Base-by-base conservation (phyloP, 2,797 vertebrate genomes). In the Coilia nasus region DNA sequence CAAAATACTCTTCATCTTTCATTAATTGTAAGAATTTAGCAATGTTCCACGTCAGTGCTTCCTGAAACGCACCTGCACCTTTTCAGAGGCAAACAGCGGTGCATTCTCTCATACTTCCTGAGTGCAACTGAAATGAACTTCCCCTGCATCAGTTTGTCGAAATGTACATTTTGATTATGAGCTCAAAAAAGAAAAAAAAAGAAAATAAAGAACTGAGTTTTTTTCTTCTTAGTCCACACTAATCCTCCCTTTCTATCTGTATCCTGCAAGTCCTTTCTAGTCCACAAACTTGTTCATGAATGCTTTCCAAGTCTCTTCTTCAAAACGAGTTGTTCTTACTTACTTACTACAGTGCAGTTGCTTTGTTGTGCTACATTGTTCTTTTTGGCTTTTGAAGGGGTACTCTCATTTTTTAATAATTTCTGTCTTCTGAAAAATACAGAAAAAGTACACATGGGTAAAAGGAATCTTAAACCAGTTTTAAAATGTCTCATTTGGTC, bases 111-210 rank as follows among this genome's bases (percentile, higher is more conserved):
- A 44, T 41, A 35, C 31, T 44, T 78, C 71, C 35, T 44, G 17
- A 9, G 19, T 41, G 17, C 71, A 78, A 31, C 71, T 78, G 35
- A 78, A 78, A 78, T 78, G 6, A 78, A 44, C 71, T 44, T 44
- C 35, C 35, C 7, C 71, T 78, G 31, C 71, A 44, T 44, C 31
- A 78, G 31, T 78, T 44, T 17, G 31, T 10, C 2, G 35, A 78
- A 78, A 78, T 78, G 44, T 78, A 78, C 71, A 78, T 78, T 78
- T 78, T 78, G 31, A 78, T 78, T 78, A n/a, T 35, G 31, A 71
- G 25, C 25, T 35, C 25, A 14, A 25, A 71, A 71, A 67, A 35
- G 14, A 41, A 5, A 9, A 54, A 10, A 54, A 54, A 9, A 10
- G 9, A 54, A 54, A 54, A 54, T 3, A 54, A 54, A 54, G 9